Evolutionary conservation across 2,797 vertebrate genomes (phyloP), one percentile per base, ranked within the genome.

Genomic region (Micromesistius poutassou): DNA sequence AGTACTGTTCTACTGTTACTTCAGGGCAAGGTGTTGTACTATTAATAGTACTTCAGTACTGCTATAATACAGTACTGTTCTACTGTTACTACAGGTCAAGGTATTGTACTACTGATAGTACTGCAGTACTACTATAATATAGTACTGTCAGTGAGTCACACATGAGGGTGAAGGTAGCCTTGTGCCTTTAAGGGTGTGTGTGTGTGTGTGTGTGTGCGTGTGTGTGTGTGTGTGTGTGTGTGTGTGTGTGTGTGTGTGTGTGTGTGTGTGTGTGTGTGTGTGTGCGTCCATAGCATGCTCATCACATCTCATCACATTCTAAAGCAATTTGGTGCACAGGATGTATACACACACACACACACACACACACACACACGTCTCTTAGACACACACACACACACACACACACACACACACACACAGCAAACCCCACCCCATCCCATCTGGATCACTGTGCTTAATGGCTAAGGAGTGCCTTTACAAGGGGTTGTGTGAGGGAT

Each of bases 261-360:
- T 50, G 36, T 12, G 19, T 40, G 68, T 25, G 74, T 36, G 46
- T 72, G 14, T 77, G 28, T 30, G 72, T 0, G 31, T 73, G 46
- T 62, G 74, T 55, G 46, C 46, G 22, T 22, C 46, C 46, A 19
- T 22, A 50, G n/a, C n/a, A n/a, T n/a, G n/a, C n/a, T n/a, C n/a
- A n/a, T n/a, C n/a, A n/a, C n/a, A n/a, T n/a, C n/a, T n/a, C n/a
- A n/a, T n/a, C n/a, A n/a, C n/a, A n/a, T n/a, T 82, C 77, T 77
- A 78, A 62, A 77, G 30, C 79, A 76, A 71, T 76, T 19, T 74
- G 79, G 76, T 76, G 77, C 68, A 55, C 76, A 71, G 79, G 76
- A 77, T 82, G 79, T 68, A n/a, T n/a, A n/a, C n/a, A n/a, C 28
- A 30, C 68, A 71, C 68, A 30, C 68, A 30, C 68, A 71, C 30